Conservation (phyloP, 2,888 invertebrate species). For the Synergus umbraculus region DNA sequence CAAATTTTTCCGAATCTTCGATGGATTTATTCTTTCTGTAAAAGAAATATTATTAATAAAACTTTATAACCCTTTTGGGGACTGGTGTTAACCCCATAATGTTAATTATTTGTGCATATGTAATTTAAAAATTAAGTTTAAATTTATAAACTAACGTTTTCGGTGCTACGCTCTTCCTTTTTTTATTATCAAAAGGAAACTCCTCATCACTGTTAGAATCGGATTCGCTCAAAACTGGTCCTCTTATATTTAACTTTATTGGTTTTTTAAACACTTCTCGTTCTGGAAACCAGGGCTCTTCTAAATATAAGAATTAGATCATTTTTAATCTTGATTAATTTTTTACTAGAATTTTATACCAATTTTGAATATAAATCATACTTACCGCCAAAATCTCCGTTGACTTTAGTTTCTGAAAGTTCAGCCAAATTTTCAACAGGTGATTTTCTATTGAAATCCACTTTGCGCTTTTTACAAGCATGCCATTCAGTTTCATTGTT, state of each 20-base stretch:
- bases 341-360: background rate
- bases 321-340: background rate
- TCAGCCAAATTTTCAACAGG: background rate
- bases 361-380: background rate
- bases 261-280: background rate
- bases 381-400: background rate
- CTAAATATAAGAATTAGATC: background rate
- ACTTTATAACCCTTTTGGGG: background rate
- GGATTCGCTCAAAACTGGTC: slow-evolving; percentile 64
- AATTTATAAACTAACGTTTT: background rate
- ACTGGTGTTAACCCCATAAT: too few relatives aligned
- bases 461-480: slow-evolving; percentile 63
- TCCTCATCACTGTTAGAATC: slow-evolving; percentile 60
- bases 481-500: slow-evolving; percentile 53
- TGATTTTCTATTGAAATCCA: slow-evolving; percentile 39
- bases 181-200: slow-evolving; percentile 17
- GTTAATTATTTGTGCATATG: background rate
- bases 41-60: background rate
- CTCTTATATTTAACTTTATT: background rate
- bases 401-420: background rate
- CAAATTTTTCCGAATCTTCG: slow-evolving; percentile 45
- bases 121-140: background rate
- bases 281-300: background rate
- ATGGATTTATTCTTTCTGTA: slow-evolving; percentile 1
- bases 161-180: slow-evolving; percentile 24